A percentile compares a stretch with the other conserved stretches of the same genome.
Evolutionary conservation across 2,113 vertebrate species (phyloP).

Genomic region (Etia nguti): DNA sequence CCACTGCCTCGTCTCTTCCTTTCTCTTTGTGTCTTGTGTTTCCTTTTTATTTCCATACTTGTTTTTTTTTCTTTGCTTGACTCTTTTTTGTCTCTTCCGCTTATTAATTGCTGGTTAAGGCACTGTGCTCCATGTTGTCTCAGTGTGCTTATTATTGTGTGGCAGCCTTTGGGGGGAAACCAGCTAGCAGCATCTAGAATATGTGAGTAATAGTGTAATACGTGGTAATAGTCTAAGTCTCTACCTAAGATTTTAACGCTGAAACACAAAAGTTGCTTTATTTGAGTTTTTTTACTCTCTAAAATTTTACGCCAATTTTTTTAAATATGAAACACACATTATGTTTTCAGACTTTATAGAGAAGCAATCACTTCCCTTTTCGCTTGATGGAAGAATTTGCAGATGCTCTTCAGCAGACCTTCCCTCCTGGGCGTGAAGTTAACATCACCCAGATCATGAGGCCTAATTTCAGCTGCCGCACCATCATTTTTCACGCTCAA

Average conservation of each 20-base stretch:
- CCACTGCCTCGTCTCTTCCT: neutral
- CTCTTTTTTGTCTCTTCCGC: neutral
- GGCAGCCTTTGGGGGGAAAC: neutral
- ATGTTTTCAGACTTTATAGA: neutral
- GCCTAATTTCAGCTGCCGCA: neutral
- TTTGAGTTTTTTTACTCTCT: neutral
- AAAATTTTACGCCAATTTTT: neutral
- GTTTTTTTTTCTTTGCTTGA: neutral
- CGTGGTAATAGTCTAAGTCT: neutral
- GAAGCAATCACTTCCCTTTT: neutral
- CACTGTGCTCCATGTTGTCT: neutral
- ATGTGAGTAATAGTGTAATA: neutral
- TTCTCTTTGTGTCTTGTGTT: neutral
- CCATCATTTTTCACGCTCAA: neutral
- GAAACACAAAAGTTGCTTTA: neutral
- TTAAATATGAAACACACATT: neutral
- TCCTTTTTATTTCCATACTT: neutral
- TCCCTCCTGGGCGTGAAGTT: neutral
- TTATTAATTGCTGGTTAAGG: conserved; percentile 2
- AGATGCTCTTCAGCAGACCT: neutral
- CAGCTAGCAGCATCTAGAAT: neutral
- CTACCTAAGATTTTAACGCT: neutral
- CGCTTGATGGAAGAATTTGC: neutral
- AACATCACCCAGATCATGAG: neutral
- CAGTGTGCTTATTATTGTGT: conserved; percentile 16